Evolutionary conservation across 2,797 vertebrate genomes (phyloP).

Genomic region (Acanthiza pusilla): DNA sequence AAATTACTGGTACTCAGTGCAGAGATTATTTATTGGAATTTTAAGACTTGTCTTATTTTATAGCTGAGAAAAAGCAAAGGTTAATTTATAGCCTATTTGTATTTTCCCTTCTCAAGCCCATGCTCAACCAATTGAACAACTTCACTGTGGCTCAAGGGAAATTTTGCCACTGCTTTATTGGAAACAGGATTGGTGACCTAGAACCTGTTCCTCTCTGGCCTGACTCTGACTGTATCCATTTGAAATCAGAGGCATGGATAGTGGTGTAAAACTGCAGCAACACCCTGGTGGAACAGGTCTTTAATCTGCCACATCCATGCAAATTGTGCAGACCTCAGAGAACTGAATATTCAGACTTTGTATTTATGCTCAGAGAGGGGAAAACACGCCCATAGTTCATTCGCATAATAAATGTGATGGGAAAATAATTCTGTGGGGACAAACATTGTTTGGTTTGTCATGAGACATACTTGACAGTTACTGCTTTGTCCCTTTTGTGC

Average conservation of each 20-base stretch:
- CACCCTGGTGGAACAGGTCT: not conserved
- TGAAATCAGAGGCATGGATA: not conserved
- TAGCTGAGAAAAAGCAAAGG: not conserved
- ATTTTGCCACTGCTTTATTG: not conserved
- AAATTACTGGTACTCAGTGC: not conserved
- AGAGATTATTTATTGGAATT: not conserved
- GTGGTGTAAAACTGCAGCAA: not conserved
- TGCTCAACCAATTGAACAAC: not conserved
- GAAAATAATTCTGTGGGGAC: conserved; percentile 71
- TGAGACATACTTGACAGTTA: conserved; percentile 71
- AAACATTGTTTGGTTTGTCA: conserved; percentile 72
- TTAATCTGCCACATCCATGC: not conserved
- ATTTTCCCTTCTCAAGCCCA: not conserved
- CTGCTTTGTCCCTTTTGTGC: conserved; percentile 69
- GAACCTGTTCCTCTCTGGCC: not conserved
- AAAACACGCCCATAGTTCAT: conserved; percentile 67
- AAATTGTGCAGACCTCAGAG: conserved; percentile 38
- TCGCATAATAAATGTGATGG: conserved; percentile 65
- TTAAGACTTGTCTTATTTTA: conserved; percentile 3
- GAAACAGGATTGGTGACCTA: not conserved
- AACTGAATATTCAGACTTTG: conserved; percentile 64
- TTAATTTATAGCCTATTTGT: not conserved
- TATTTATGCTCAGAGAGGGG: conserved; percentile 67
- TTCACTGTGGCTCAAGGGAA: not conserved
- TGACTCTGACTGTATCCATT: not conserved